Percentiles rank a stretch among this genome's conserved stretches.
Conservation (phyloP, 2,113 vertebrate species). For the Ailuropoda melanoleuca region DNA sequence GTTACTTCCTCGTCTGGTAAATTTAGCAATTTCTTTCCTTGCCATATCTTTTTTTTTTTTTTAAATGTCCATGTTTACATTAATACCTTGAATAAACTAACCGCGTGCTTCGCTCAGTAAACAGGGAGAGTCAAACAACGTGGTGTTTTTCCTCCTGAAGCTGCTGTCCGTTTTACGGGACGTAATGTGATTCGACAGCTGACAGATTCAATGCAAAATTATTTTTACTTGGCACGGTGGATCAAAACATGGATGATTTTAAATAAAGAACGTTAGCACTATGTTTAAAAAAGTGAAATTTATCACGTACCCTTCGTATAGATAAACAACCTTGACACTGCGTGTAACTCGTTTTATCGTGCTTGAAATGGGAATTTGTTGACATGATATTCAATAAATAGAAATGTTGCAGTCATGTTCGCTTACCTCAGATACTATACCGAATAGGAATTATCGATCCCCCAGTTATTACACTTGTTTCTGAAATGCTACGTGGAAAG, state of each 20-base stretch:
- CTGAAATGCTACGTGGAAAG: conserved; percentile 72
- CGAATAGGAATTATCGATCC: conserved; percentile 81
- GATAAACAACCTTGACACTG: conserved; percentile 78
- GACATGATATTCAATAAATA: conserved; percentile 80
- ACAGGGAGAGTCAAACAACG: neutral
- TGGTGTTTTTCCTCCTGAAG: conserved; percentile 44
- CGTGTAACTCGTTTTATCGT: conserved; percentile 75
- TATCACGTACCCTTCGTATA: conserved; percentile 5
- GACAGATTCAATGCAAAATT: conserved; percentile 67
- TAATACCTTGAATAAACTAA: neutral
- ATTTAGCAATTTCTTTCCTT: conserved; percentile 34
- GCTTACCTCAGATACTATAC: conserved; percentile 73
- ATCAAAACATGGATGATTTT: conserved; percentile 80
- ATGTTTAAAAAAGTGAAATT: conserved; percentile 57
- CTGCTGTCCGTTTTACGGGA: conserved; percentile 67
- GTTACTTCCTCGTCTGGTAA: conserved; percentile 70
- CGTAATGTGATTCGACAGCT: conserved; percentile 70
- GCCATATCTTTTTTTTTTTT: neutral
- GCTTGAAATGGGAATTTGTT: conserved; percentile 79
- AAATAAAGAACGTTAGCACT: conserved; percentile 57
- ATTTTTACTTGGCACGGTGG: conserved; percentile 68
- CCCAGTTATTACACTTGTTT: conserved; percentile 74
- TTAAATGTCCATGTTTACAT: conserved; percentile 55
- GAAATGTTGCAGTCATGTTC: conserved; percentile 74
- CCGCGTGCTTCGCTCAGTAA: neutral